Conservation (phyloP, 2,113 vertebrate species). For the Gallinago media region DNA sequence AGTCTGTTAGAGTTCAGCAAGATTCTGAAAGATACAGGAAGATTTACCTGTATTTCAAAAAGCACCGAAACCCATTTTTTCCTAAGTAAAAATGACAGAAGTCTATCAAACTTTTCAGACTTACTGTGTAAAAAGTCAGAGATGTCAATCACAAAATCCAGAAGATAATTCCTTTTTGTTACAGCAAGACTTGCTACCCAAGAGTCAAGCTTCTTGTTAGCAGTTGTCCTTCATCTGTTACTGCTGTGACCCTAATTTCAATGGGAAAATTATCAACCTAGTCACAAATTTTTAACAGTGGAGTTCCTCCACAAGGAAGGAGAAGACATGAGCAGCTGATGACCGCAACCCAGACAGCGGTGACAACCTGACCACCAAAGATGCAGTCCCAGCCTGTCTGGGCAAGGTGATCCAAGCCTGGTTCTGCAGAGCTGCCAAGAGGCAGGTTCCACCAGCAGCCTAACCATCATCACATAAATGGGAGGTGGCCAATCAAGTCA, state of each 20-base stretch:
- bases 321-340: accelerated
- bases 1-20: background rate
- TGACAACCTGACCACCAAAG: background rate
- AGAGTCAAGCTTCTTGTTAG: background rate
- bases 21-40: background rate
- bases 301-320: accelerated
- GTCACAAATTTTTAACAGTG: background rate
- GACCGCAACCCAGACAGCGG: accelerated
- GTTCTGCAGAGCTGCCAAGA: background rate
- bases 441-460: background rate
- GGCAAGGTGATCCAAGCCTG: background rate
- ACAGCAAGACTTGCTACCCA: background rate
- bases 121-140: background rate
- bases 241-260: background rate
- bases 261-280: background rate
- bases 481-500: background rate
- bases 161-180: background rate
- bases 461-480: background rate
- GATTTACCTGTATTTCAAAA: background rate
- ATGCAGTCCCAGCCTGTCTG: background rate
- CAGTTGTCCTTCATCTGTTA: background rate
- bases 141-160: background rate
- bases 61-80: background rate
- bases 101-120: background rate
- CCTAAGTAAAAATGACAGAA: background rate